Evolutionary conservation across 2,888 invertebrate species (phyloP).

Genomic region (Halictus quadricinctus): DNA sequence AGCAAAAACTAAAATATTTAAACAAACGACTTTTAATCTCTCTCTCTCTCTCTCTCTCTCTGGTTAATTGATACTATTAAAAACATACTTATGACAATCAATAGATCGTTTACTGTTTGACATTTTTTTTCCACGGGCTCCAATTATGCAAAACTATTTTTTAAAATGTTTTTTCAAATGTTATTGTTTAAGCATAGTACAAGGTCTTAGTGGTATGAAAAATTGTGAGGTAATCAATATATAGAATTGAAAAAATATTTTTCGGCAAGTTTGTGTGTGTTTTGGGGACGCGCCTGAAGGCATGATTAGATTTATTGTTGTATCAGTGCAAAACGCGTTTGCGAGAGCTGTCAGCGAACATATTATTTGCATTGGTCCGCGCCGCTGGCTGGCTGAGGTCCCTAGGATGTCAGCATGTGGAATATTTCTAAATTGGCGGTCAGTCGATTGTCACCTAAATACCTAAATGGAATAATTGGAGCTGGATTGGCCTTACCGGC

Average conservation of each 20-base stretch:
- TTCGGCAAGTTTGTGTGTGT: background rate
- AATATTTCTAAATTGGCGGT: conserved; percentile 81
- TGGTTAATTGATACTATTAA: no score
- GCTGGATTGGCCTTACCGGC: conserved; percentile 80
- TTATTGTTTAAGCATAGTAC: background rate
- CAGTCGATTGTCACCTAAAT: conserved; percentile 82
- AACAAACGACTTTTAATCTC: no score
- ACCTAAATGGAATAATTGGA: conserved; percentile 81
- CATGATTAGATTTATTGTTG: background rate
- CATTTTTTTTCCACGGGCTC: background rate
- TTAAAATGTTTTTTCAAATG: background rate
- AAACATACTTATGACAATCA: no score
- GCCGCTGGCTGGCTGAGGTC: conserved; percentile 46
- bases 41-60: no score
- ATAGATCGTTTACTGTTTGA: background rate
- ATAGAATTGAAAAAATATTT: background rate
- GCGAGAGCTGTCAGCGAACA: background rate
- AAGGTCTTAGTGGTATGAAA: no score
- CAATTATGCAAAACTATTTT: background rate
- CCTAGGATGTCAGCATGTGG: conserved; percentile 70
- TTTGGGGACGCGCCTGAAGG: background rate
- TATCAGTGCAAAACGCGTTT: background rate
- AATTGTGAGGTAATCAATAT: no score
- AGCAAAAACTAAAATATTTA: background rate
- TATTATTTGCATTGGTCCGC: conserved; percentile 55